Percentiles rank a stretch among this genome's conserved stretches.
These are phyloP conservation scores for Sylvicapra grimmia DNA, from an alignment of 2,113 vertebrate genomes.

Conservation along the genomic window DNA sequence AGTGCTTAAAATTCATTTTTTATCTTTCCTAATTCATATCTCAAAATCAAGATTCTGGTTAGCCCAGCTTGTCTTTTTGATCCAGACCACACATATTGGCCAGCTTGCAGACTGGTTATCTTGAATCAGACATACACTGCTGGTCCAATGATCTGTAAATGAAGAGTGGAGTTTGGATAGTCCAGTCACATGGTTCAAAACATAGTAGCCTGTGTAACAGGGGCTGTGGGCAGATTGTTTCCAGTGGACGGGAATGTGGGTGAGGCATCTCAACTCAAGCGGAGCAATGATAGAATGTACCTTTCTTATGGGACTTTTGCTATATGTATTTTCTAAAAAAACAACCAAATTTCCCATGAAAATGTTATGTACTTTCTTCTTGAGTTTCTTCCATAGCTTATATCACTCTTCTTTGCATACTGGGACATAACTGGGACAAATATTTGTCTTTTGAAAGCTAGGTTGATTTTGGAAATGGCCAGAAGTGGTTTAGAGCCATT, in stretches of 20 bases:
- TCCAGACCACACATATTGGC: not conserved
- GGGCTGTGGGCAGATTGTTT: not conserved
- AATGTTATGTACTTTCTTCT: not conserved
- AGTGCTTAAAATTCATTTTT: not conserved
- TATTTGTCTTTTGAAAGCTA: conserved; percentile 35
- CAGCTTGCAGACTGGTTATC: not conserved
- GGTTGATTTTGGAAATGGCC: conserved; percentile 17
- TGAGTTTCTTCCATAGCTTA: not conserved
- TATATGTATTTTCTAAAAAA: not conserved
- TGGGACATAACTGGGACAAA: not conserved
- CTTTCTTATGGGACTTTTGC: not conserved
- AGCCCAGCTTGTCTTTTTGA: not conserved
- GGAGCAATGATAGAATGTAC: not conserved
- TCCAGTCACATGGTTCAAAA: not conserved
- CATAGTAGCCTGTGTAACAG: not conserved
- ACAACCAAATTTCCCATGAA: not conserved
- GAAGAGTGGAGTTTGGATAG: not conserved
- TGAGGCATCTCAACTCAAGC: not conserved
- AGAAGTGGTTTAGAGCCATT: conserved; percentile 37
- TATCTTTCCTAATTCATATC: not conserved
- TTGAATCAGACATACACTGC: not conserved
- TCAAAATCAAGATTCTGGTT: not conserved
- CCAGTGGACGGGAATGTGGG: too few relatives aligned
- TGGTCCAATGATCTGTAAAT: not conserved
- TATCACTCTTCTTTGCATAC: conserved; percentile 3